Evolutionary conservation across 2,797 vertebrate species (phyloP).

Genomic region (Galago senegalensis): DNA sequence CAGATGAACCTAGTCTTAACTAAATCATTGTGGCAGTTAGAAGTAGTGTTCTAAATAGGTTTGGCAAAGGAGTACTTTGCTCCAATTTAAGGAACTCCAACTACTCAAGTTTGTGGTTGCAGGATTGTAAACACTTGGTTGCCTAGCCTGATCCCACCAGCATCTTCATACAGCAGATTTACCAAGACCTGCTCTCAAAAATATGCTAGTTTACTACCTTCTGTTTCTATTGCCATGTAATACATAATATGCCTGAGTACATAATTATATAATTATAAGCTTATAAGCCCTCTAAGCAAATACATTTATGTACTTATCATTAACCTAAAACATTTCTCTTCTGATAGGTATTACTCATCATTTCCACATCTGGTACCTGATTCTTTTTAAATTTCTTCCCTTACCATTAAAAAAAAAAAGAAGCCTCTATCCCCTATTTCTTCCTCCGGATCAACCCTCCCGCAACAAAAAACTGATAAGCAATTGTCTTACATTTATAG

Average conservation of each 20-base stretch:
- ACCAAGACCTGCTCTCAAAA: slow-evolving; percentile 63
- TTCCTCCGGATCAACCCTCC: neutral
- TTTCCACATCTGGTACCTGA: neutral
- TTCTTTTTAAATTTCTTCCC: neutral
- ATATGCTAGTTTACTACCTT: slow-evolving; percentile 59
- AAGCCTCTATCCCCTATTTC: neutral
- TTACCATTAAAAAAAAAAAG: neutral
- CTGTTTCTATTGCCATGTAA: slow-evolving; percentile 60
- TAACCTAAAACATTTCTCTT: slow-evolving; percentile 44
- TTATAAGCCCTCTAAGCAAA: slow-evolving; percentile 33
- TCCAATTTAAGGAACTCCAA: neutral
- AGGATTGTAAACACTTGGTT: slow-evolving; percentile 18
- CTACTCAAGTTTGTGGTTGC: slow-evolving; percentile 44
- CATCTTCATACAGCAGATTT: slow-evolving; percentile 59
- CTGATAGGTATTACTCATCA: neutral
- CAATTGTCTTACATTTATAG: neutral
- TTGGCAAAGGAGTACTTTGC: slow-evolving; percentile 15
- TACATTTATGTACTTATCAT: slow-evolving; percentile 47
- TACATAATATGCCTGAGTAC: slow-evolving; percentile 24
- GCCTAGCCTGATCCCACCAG: slow-evolving; percentile 44
- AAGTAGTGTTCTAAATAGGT: slow-evolving; percentile 35
- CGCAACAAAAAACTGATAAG: neutral
- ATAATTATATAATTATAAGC: slow-evolving; percentile 53
- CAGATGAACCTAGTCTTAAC: slow-evolving; percentile 8
- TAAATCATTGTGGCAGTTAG: neutral